Evolutionary conservation across 2,797 vertebrate genomes (phyloP).

Genomic region (Bradypodion ventrale): DNA sequence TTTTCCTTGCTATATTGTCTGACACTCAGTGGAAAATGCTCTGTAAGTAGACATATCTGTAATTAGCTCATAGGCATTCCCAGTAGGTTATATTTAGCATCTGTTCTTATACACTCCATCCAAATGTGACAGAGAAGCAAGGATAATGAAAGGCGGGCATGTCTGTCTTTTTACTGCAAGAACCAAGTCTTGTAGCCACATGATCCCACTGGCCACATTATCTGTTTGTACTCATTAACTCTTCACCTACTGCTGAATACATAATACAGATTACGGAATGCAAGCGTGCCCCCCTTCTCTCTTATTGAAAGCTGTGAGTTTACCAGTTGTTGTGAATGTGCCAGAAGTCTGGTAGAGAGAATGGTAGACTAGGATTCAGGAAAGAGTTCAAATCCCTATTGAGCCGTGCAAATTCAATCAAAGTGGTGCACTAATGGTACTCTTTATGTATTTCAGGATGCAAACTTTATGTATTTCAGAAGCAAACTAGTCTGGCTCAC

Average conservation of each 20-base stretch:
- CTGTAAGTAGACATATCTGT: not conserved
- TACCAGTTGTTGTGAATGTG: not conserved
- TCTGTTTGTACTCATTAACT: rapidly evolving
- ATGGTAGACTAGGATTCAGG: too few relatives aligned
- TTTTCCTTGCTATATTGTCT: not conserved
- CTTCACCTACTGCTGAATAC: conserved; percentile 46
- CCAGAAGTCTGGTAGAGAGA: too few relatives aligned
- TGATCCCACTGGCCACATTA: rapidly evolving
- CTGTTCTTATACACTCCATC: not conserved
- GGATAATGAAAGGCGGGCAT: not conserved
- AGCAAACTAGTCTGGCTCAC: too few relatives aligned
- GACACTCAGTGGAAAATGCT: not conserved
- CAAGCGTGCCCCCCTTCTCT: not conserved
- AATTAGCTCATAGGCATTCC: not conserved
- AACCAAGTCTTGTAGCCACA: not conserved
- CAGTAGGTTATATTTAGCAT: not conserved
- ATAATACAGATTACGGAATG: conserved; percentile 20
- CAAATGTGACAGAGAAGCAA: not conserved
- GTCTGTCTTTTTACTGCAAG: not conserved
- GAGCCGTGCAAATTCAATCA: too few relatives aligned
- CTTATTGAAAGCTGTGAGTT: not conserved
- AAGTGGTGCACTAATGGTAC: too few relatives aligned
- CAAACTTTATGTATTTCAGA: too few relatives aligned
- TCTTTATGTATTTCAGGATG: too few relatives aligned
- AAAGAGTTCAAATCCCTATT: too few relatives aligned